Evolutionary conservation across 2,888 invertebrate genomes (phyloP).

Genomic region (Microctonus brassicae): DNA sequence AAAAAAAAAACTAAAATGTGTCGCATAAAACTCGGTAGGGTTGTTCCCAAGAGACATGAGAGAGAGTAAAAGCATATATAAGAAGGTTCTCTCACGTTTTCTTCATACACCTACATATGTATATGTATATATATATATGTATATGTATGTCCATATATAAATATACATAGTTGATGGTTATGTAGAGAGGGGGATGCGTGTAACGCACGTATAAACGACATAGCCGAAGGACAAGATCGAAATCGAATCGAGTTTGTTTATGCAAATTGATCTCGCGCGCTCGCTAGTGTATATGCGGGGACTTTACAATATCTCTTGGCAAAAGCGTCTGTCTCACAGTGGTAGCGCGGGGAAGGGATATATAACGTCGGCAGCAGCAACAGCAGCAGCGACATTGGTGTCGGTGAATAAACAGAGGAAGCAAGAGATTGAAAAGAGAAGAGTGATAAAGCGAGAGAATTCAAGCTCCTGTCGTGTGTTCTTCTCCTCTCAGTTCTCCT

Average conservation of each 20-base stretch:
- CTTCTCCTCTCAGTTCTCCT: slow-evolving; percentile 41
- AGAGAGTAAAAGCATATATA: slow-evolving; percentile 12
- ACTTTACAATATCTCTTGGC: slow-evolving; percentile 38
- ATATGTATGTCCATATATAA: background rate
- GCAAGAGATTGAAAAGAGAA: background rate
- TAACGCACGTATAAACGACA: slow-evolving; percentile 39
- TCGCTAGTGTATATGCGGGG: slow-evolving; percentile 34
- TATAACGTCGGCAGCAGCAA: no score
- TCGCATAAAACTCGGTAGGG: slow-evolving; percentile 21
- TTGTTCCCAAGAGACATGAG: background rate
- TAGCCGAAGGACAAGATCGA: slow-evolving; percentile 46
- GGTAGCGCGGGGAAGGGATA: background rate
- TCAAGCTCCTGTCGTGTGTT: slow-evolving; percentile 9
- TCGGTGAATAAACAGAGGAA: background rate
- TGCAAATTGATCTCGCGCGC: slow-evolving; percentile 52
- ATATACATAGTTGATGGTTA: background rate
- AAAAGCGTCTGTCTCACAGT: slow-evolving; percentile 33
- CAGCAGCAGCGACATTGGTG: background rate
- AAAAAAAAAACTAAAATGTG: slow-evolving; percentile 20
- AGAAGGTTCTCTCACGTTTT: slow-evolving; percentile 2
- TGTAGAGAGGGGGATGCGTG: slow-evolving; percentile 20
- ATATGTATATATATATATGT: slow-evolving; percentile 5
- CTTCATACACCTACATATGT: background rate
- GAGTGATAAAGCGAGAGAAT: background rate
- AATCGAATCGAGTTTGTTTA: slow-evolving; percentile 57